A percentile compares a stretch with the other conserved stretches of the same genome.
Conservation (phyloP, 2,888 invertebrate genomes). For the Leptodirus hochenwartii region DNA sequence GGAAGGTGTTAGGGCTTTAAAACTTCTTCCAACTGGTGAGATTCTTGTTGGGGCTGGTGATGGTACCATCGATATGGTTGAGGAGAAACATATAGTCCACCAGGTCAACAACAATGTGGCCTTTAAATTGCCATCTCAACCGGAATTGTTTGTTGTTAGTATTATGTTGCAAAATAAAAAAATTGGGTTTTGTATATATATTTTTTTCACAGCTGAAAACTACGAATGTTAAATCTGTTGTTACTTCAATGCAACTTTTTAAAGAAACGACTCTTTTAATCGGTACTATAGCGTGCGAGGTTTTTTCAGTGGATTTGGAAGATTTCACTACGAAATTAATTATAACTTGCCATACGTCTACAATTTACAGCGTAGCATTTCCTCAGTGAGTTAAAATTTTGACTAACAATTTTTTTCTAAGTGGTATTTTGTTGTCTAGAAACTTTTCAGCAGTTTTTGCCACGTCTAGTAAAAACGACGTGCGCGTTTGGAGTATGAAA, state of each 20-base stretch:
- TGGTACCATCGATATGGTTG: slow-evolving; percentile 58
- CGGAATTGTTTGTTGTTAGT: slow-evolving; percentile 27
- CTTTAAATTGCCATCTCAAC: slow-evolving; percentile 28
- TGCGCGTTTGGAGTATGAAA: slow-evolving; percentile 68
- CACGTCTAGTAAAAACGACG: slow-evolving; percentile 67
- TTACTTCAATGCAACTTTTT: slow-evolving; percentile 56
- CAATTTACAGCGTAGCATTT: slow-evolving; percentile 67
- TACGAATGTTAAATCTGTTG: slow-evolving; percentile 40
- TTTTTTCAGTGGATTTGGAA: slow-evolving; percentile 53
- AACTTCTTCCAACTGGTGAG: slow-evolving; percentile 39
- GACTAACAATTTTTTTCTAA: not conserved
- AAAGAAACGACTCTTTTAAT: slow-evolving; percentile 39
- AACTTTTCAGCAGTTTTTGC: slow-evolving; percentile 72
- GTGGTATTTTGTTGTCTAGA: slow-evolving; percentile 28
- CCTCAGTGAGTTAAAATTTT: slow-evolving; percentile 43
- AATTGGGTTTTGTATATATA: not conserved
- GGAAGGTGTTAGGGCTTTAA: slow-evolving; percentile 45
- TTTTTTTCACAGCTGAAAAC: slow-evolving; percentile 26
- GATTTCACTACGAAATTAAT: slow-evolving; percentile 51
- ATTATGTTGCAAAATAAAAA: not conserved
- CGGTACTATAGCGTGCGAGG: slow-evolving; percentile 63
- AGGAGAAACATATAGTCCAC: slow-evolving; percentile 17
- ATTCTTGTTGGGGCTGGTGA: slow-evolving; percentile 71
- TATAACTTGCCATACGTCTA: slow-evolving; percentile 65
- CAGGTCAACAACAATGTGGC: slow-evolving; percentile 12